These are phyloP conservation scores for Gavialis gangeticus DNA, from an alignment of 2,113 vertebrate genomes.

Conservation along the genomic window DNA sequence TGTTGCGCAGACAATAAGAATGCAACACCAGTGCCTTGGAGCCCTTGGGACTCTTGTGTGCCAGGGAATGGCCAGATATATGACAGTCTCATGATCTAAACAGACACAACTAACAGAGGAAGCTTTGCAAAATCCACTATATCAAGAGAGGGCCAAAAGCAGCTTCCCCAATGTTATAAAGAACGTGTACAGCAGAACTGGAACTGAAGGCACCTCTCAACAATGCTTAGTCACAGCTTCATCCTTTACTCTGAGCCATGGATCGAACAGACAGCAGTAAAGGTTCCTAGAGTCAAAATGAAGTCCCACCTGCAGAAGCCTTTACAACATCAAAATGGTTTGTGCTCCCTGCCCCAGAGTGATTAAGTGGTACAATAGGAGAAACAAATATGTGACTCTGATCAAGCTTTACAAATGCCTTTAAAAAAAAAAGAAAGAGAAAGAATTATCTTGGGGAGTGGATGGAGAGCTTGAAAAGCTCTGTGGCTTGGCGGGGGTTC, in stretches of 20 bases:
- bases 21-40: neutral
- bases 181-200: neutral
- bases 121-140: neutral
- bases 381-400: neutral
- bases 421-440: neutral
- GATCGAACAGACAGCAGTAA: neutral
- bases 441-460: neutral
- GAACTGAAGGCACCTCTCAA: too few species aligned
- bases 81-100: neutral
- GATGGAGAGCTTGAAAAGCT: neutral
- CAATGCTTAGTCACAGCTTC: neutral
- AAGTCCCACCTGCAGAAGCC: neutral
- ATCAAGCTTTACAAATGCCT: constrained; percentile 7
- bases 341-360: neutral
- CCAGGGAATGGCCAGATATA: too few species aligned
- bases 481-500: neutral
- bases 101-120: neutral
- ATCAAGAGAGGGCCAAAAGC: neutral
- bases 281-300: neutral
- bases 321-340: neutral
- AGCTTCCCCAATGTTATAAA: neutral
- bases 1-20: too few species aligned
- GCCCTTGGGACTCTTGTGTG: neutral
- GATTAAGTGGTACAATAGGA: neutral
- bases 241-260: neutral